A percentile compares a stretch with the other conserved stretches of the same genome.
These are phyloP conservation scores for Esox lucius DNA, from an alignment of 2,797 vertebrate genomes.

Conservation along the genomic window DNA sequence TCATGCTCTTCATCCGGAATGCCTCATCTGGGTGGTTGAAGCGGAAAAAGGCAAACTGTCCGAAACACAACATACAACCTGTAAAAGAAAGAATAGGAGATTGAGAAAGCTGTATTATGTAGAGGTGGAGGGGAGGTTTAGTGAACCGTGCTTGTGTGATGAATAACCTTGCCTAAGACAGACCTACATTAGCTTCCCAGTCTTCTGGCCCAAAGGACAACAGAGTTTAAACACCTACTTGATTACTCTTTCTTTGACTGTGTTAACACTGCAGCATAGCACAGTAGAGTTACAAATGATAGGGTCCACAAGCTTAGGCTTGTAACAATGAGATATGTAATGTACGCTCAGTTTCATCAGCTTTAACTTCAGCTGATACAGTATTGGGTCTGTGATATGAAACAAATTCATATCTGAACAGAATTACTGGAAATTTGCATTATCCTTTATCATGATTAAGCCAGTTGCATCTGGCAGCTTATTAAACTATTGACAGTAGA, in stretches of 20 bases:
- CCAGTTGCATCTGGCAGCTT: neutral
- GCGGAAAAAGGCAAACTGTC: slow-evolving; percentile 90
- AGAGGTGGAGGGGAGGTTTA: neutral
- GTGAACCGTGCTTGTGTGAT: neutral
- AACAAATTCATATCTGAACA: neutral
- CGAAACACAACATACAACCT: slow-evolving; percentile 98
- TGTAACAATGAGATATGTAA: neutral
- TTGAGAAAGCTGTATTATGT: neutral
- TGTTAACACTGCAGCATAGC: no score
- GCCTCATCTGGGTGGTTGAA: slow-evolving; percentile 98
- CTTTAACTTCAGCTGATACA: neutral
- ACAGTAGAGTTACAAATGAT: neutral
- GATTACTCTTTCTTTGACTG: no score
- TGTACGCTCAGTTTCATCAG: neutral
- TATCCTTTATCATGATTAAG: neutral
- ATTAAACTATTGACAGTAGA: neutral
- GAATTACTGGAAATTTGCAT: neutral
- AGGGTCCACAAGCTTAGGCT: neutral
- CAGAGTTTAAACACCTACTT: no score
- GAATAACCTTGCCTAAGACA: neutral
- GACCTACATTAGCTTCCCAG: neutral
- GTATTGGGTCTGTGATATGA: neutral
- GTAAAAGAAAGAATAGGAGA: slow-evolving; percentile 24
- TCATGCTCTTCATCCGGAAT: slow-evolving; percentile 95
- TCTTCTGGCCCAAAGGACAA: no score